Base-by-base conservation (phyloP, 2,113 vertebrate genomes). In the Hypocryptadius cinnamomeus region DNA sequence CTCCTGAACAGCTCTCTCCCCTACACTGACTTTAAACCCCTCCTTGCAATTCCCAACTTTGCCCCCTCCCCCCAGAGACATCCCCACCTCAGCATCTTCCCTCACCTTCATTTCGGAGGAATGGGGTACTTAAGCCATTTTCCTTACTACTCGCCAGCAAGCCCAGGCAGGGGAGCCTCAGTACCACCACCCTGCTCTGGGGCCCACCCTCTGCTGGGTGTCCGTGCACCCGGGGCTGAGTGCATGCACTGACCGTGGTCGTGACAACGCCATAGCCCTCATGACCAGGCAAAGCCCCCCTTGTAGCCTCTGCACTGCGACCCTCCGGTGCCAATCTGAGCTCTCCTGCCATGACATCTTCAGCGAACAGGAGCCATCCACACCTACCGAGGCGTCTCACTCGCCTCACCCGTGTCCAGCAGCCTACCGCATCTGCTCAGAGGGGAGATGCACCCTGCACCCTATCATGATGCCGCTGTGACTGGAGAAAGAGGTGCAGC, bases 281-380 rank as follows among this genome's bases (percentile, higher is more conserved):
- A 9, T 0, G 3, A 45, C 60, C 51, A 40, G 18, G 7, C 47
- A 45, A 17, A 54, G 13, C 9, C 18, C 8, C 7, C 9, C 18
- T 12, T 5, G 2, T 1, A 5, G 14, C 5, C 10, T 25, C 61
- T 63, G 53, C 1, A 0, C 8, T 27, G 2, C 0, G 0, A 28
- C 13, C 20, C 5, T 35, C 25, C 0, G 1, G 19, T 37, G 50
- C 39, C 4, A 2, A 40, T 24, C 13, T 13, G 6, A 50, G 20
- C 3, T 66, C 4, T 68, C 17, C 27, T 66, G 39, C 50, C 0
- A 0, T 24, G 39, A 45, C 4, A 5, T 28, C 60, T 44, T 23
- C 40, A 10, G 33, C 0, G 0, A 44, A 12, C 44, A 9, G 19
- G 19, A 53, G 70, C 35, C 39, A n/a, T 8, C 50, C 9, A 4